phyloP scores from a whole-genome alignment of 2,113 vertebrate species.

The Psettodes erumei region DNA sequence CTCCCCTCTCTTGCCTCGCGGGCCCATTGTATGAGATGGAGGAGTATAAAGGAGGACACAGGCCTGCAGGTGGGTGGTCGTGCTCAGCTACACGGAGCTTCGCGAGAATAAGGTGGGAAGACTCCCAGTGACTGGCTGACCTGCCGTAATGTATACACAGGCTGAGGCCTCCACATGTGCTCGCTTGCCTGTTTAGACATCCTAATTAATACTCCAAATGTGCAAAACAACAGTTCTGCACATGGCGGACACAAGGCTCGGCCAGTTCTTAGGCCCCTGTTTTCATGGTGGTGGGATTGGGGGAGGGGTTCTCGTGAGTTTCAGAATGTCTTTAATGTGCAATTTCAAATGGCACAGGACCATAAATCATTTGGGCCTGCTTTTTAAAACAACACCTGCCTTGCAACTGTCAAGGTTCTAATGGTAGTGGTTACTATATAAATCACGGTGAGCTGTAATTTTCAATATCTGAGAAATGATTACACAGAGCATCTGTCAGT shows the following conservation, averaged over 20 bases:
- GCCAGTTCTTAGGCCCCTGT: not conserved
- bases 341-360: slow-evolving; percentile 57
- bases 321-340: slow-evolving; percentile 67
- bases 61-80: slow-evolving; percentile 73
- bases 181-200: slow-evolving; percentile 67
- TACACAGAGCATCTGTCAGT: slow-evolving; percentile 76
- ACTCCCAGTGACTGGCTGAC: slow-evolving; percentile 58
- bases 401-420: slow-evolving; percentile 60
- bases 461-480: slow-evolving; percentile 76
- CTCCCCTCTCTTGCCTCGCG: not conserved
- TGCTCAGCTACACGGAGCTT: slow-evolving; percentile 28
- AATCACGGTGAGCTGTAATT: slow-evolving; percentile 75
- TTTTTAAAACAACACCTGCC: slow-evolving; percentile 69
- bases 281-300: slow-evolving; percentile 4
- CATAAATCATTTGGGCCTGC: slow-evolving; percentile 68
- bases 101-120: slow-evolving; percentile 48
- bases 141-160: slow-evolving; percentile 72
- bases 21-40: slow-evolving; percentile 29
- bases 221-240: slow-evolving; percentile 63
- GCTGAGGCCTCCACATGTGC: slow-evolving; percentile 62
- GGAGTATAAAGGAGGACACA: slow-evolving; percentile 44
- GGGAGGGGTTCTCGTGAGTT: slow-evolving; percentile 4
- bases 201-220: slow-evolving; percentile 68
- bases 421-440: slow-evolving; percentile 68
- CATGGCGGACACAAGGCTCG: slow-evolving; percentile 23